These are phyloP conservation scores for Miichthys miiuy DNA, from an alignment of 2,797 vertebrate species.

Conservation along the genomic window DNA sequence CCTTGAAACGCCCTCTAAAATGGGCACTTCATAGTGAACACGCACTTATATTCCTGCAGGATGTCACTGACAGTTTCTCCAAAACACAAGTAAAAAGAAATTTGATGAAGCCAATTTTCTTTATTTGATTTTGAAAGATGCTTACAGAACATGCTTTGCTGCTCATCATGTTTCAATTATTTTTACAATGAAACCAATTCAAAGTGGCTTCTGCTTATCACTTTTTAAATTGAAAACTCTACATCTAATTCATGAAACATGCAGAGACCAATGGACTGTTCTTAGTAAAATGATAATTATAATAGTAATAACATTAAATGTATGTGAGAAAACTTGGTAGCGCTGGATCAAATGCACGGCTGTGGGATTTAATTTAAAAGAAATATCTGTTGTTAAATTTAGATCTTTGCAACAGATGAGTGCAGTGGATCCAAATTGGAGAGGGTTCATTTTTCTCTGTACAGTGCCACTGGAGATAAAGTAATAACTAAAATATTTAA, in stretches of 20 bases:
- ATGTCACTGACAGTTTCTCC: background rate
- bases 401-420: slow-evolving; percentile 2
- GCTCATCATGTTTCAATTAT: background rate
- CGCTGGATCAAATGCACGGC: background rate
- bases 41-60: background rate
- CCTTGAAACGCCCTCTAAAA: slow-evolving; percentile 14
- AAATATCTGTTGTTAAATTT: background rate
- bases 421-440: background rate
- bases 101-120: background rate
- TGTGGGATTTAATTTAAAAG: background rate
- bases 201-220: background rate
- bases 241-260: background rate
- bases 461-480: too few species aligned
- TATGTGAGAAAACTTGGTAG: background rate
- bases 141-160: background rate
- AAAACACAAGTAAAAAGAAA: background rate
- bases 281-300: background rate
- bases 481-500: too few species aligned
- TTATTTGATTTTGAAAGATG: background rate
- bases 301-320: background rate
- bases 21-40: background rate
- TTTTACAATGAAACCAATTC: background rate
- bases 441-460: background rate
- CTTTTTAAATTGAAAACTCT: background rate
- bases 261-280: background rate